Evolutionary conservation across 2,113 vertebrate genomes (phyloP).

Genomic region (Dromaius novaehollandiae): DNA sequence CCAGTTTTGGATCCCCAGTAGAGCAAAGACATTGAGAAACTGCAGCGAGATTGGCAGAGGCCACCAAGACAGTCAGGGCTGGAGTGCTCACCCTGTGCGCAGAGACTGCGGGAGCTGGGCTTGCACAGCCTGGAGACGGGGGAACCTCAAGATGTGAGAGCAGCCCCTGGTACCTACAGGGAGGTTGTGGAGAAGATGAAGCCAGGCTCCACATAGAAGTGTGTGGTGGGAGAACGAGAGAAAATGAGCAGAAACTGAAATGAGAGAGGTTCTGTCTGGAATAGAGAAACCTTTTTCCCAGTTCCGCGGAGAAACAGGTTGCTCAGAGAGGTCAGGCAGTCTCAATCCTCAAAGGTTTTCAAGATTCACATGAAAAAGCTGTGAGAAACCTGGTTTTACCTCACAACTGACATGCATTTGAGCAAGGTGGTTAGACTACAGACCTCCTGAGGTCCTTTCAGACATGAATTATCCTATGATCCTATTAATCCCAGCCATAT

Average conservation of each 20-base stretch:
- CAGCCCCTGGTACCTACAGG: background rate
- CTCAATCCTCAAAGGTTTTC: background rate
- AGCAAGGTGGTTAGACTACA: background rate
- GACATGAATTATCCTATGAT: background rate
- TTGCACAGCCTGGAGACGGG: background rate
- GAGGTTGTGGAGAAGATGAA: background rate
- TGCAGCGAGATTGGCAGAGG: background rate
- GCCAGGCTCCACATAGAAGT: background rate
- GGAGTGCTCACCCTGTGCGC: background rate
- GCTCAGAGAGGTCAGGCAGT: background rate
- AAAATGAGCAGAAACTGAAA: background rate
- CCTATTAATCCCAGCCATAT: too few relatives aligned
- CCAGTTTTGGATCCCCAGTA: background rate
- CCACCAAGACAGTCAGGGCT: rapidly evolving
- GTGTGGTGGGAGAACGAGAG: background rate
- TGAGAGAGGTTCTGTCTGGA: background rate
- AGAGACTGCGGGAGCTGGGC: background rate
- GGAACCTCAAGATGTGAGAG: background rate
- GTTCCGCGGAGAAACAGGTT: background rate
- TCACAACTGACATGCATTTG: background rate
- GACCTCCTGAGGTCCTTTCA: background rate
- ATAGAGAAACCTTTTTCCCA: background rate
- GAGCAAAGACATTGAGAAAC: background rate
- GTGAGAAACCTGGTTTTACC: background rate
- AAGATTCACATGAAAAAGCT: background rate